These are phyloP conservation scores for Girardinichthys multiradiatus DNA, from an alignment of 2,113 vertebrate species.

Conservation along the genomic window DNA sequence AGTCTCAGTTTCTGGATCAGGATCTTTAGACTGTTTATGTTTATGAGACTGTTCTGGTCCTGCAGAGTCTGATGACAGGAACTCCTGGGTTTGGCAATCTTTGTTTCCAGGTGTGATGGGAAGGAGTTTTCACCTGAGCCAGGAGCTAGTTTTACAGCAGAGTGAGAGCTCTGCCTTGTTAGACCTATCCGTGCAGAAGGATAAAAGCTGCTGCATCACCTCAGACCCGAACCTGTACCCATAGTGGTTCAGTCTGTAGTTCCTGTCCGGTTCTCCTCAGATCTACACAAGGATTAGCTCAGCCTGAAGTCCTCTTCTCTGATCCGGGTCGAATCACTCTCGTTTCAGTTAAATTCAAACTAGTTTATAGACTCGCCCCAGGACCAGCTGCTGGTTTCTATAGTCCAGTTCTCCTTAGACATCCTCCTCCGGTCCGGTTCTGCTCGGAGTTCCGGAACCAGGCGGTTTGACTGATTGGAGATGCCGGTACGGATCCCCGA, in stretches of 20 bases:
- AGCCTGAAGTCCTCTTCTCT: background rate
- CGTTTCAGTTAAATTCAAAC: too few species aligned
- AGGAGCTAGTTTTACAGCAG: background rate
- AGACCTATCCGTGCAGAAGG: constrained; percentile 17
- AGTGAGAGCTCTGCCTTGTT: constrained; percentile 34
- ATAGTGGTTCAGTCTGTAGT: background rate
- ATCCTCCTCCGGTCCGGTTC: background rate
- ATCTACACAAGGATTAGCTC: background rate
- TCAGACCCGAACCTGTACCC: background rate
- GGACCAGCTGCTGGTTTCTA: background rate
- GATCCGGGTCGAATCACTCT: background rate
- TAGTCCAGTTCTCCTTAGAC: background rate
- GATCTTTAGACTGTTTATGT: background rate
- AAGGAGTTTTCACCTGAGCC: background rate
- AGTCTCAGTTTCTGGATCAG: background rate
- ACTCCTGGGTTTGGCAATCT: too few species aligned
- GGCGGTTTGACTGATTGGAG: constrained; percentile 16
- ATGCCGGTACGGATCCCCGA: constrained; percentile 88
- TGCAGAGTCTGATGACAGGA: too few species aligned
- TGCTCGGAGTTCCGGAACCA: background rate
- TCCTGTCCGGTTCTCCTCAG: background rate
- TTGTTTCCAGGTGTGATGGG: background rate
- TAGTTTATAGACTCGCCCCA: too few species aligned
- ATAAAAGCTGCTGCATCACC: constrained; percentile 21
- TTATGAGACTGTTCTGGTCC: background rate